Conservation (phyloP, 2,113 vertebrate genomes). For the Pandion haliaetus region DNA sequence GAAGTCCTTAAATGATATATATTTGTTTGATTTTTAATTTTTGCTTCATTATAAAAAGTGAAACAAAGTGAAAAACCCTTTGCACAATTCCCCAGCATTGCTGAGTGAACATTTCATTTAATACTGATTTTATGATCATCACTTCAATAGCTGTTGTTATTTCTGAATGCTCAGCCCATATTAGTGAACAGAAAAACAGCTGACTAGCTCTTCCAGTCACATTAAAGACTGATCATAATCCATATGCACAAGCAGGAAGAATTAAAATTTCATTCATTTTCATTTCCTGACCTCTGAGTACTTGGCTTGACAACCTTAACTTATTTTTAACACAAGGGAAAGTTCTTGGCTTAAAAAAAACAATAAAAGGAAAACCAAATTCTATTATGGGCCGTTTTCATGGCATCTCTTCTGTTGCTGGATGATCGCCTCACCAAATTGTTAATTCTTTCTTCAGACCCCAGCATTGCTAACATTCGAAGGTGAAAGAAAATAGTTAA, state of each 20-base stretch:
- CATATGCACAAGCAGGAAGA: not conserved
- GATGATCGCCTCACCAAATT: not conserved
- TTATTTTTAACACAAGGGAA: not conserved
- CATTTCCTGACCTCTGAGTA: not conserved
- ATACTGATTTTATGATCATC: not conserved
- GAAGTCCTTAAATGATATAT: not conserved
- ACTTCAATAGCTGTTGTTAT: not conserved
- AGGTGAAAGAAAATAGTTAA: not conserved
- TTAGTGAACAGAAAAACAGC: not conserved
- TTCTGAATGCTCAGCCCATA: not conserved
- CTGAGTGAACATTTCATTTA: not conserved
- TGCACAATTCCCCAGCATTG: not conserved
- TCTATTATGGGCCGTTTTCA: not conserved
- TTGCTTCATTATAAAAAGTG: not conserved
- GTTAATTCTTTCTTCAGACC: not conserved
- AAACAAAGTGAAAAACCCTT: not conserved
- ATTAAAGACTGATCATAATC: not conserved
- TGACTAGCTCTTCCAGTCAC: not conserved
- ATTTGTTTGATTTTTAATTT: not conserved
- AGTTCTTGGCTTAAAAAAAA: not conserved
- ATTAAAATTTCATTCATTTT: not conserved
- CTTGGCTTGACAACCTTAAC: not conserved
- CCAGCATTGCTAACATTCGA: not conserved
- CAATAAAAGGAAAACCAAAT: not conserved
- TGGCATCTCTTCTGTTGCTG: not conserved